These are phyloP conservation scores for Parelbella ahira DNA, from an alignment of 2,888 invertebrate species.

Conservation along the genomic window DNA sequence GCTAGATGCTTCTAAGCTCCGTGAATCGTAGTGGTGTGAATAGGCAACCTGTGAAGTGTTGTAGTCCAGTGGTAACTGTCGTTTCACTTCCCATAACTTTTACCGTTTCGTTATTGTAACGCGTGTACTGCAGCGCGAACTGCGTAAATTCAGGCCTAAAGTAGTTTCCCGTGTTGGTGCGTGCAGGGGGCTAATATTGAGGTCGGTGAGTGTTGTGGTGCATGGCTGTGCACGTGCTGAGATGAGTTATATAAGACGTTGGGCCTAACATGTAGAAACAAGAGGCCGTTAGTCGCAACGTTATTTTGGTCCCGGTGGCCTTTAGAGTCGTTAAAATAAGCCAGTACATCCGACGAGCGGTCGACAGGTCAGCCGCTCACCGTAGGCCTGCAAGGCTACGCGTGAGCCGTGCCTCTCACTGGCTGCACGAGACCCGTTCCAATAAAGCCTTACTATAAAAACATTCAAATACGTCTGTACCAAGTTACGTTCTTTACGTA, in stretches of 20 bases:
- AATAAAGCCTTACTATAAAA: too few relatives aligned
- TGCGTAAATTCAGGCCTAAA: slow-evolving; percentile 41
- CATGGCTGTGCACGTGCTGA: slow-evolving; percentile 44
- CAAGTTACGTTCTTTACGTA: too few relatives aligned
- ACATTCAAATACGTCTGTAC: too few relatives aligned
- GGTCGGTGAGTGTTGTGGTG: slow-evolving; percentile 32
- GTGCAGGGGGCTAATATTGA: slow-evolving; percentile 24
- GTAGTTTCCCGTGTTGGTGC: slow-evolving; percentile 13
- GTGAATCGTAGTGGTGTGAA: slow-evolving; percentile 3
- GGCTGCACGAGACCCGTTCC: too few relatives aligned
- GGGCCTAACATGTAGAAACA: slow-evolving; percentile 47
- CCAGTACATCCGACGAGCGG: slow-evolving; percentile 38
- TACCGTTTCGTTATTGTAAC: slow-evolving; percentile 37
- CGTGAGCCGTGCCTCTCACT: slow-evolving; percentile 29
- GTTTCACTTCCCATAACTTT: slow-evolving; percentile 39
- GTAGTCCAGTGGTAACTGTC: slow-evolving; percentile 30
- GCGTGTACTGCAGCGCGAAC: slow-evolving; percentile 40
- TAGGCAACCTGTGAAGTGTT: slow-evolving; percentile 27
- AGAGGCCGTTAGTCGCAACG: slow-evolving; percentile 26
- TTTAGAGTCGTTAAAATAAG: slow-evolving; percentile 49
- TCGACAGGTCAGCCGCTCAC: slow-evolving; percentile 25
- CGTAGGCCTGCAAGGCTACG: slow-evolving; percentile 32
- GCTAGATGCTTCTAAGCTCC: neutral
- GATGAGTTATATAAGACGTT: slow-evolving; percentile 58
- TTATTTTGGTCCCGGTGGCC: slow-evolving; percentile 50